These are phyloP conservation scores for Thryonomys swinderianus DNA, from an alignment of 2,113 vertebrate genomes.

Conservation along the genomic window DNA sequence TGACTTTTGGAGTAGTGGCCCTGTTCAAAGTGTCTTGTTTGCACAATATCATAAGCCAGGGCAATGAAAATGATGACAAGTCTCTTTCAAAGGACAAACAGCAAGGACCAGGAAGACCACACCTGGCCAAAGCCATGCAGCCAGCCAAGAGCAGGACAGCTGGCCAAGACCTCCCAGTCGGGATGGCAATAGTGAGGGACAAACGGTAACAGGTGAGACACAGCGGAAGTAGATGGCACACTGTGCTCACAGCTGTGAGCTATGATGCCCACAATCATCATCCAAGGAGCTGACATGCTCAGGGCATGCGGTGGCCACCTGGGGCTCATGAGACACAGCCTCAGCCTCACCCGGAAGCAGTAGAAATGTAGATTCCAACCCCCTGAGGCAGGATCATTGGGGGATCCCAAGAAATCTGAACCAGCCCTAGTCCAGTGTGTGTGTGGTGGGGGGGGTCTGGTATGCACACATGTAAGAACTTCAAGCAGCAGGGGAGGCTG, in stretches of 20 bases:
- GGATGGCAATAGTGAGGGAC: not conserved
- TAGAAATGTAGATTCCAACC: not conserved
- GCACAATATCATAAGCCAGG: rapidly evolving
- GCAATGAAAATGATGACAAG: rapidly evolving
- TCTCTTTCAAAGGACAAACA: not conserved
- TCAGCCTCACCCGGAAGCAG: not conserved
- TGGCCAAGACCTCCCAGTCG: not conserved
- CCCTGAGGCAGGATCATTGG: rapidly evolving
- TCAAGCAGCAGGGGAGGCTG: not conserved
- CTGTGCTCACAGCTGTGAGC: not conserved
- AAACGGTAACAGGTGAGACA: not conserved
- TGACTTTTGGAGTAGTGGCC: not conserved
- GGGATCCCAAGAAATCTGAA: not conserved
- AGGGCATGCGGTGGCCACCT: not conserved
- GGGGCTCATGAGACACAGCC: not conserved
- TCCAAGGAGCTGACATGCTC: not conserved
- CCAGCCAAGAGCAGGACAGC: not conserved
- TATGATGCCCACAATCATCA: not conserved
- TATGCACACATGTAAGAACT: not conserved
- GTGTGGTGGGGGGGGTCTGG: not conserved
- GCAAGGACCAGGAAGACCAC: not conserved
- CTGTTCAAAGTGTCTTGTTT: not conserved
- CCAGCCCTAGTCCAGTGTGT: not conserved
- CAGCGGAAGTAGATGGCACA: not conserved
- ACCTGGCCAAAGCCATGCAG: not conserved